Evolutionary conservation across 2,797 vertebrate species (phyloP), one percentile per base, ranked within the genome.

Genomic region (Semotilus atromaculatus): DNA sequence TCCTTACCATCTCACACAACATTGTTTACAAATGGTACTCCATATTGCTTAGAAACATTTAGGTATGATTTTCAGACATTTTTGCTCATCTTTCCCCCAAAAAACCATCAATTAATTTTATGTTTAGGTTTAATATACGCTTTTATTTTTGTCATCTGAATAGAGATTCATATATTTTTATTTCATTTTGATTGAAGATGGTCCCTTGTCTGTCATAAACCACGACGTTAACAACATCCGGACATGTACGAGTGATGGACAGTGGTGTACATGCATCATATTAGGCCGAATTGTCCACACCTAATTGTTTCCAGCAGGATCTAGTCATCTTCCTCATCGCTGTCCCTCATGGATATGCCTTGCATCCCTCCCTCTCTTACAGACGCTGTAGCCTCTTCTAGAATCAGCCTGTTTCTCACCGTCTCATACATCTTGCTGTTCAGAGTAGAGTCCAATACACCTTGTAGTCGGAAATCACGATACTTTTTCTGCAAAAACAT

Each of bases 381-480:
- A 0, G 97, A 98, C 0, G 98, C 98, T 0, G 97, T 99, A 88
- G 98, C 97, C 93, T 99, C 98, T 89, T 99, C 98, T 83, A 99
- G 94, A 0, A 97, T 98, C 91, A 99, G 96, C 3, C 98, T 95
- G 94, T 97, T 99, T 86, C 98, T 96, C 90, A 99, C 96, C 0
- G 97, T 99, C 83, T 99, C 98, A 1, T 99, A 99, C 93, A 98
- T 99, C 96, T 99, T 99, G 93, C 96, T 99, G 95, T 99, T 99
- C 85, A 99, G 91, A 26, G 98, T 99, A 40, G 98, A 99, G 95
- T 99, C 98, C 93, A 98, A 94, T 45, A 99, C 98, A 0, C 98
- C 98, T 95, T 99, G 98, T 88, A 99, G 97, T 89, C 98, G 96
- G 93, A 99, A 99, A 94, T 99, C 98, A 29, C 98, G 96, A 90